phyloP scores from a whole-genome alignment of 2,797 vertebrate genomes.

The Danionella dracula region DNA sequence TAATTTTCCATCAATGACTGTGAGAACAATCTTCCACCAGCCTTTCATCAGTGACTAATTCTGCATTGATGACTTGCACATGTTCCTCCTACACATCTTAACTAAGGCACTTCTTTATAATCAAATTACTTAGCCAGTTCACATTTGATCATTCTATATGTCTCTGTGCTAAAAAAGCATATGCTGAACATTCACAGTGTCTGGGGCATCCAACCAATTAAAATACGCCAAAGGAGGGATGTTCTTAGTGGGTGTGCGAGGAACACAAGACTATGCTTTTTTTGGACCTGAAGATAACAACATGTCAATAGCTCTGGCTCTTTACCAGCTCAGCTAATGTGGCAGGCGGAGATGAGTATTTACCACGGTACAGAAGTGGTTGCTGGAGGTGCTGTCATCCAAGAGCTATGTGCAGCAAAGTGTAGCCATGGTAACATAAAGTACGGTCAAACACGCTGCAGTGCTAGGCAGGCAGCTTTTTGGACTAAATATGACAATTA shows the following conservation, averaged over 20 bases:
- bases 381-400: not conserved
- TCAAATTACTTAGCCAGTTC: conserved; percentile 16
- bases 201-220: conserved; percentile 17
- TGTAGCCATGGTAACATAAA: conserved; percentile 34
- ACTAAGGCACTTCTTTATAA: not conserved
- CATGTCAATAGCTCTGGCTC: conserved; percentile 16
- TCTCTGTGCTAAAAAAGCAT: conserved; percentile 9
- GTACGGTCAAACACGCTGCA: conserved; percentile 27
- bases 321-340: conserved; percentile 9
- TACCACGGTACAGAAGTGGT: not conserved
- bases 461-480: conserved; percentile 24
- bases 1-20: too few relatives aligned
- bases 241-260: not conserved
- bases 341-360: not conserved
- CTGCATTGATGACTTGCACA: not conserved
- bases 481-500: conserved; percentile 42
- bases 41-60: too few relatives aligned
- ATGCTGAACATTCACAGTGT: not conserved
- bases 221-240: conserved; percentile 6
- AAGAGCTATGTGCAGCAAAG: conserved; percentile 3
- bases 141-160: conserved; percentile 9
- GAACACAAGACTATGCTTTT: conserved; percentile 2
- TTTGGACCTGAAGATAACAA: conserved; percentile 32
- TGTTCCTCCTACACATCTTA: not conserved
- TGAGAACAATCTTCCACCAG: too few relatives aligned